Evolutionary conservation across 2,888 invertebrate genomes (phyloP).

Genomic region (Machimus rusticus): DNA sequence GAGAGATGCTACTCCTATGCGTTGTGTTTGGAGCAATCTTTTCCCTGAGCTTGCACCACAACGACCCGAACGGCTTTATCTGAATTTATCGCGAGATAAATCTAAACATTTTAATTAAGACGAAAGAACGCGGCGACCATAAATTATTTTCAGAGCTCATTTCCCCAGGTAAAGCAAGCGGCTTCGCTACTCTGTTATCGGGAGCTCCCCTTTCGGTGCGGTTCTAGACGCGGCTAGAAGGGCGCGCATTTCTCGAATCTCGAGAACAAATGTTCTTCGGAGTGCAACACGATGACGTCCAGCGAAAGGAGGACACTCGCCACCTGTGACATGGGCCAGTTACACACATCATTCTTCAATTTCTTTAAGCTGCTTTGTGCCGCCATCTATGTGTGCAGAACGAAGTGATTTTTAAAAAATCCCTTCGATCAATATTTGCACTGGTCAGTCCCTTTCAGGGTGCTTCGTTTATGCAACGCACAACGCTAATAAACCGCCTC

Average conservation of each 20-base stretch:
- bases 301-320: background rate
- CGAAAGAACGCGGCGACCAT: constrained; percentile 25
- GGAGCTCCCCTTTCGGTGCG: background rate
- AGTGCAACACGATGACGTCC: background rate
- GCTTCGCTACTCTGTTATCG: background rate
- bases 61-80: constrained; percentile 14
- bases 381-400: background rate
- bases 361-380: background rate
- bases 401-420: background rate
- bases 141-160: constrained; percentile 26
- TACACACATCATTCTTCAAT: background rate
- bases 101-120: constrained; percentile 33
- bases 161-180: background rate
- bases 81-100: constrained; percentile 28
- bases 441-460: background rate
- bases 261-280: background rate
- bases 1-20: background rate
- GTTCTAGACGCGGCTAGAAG: background rate
- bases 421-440: background rate
- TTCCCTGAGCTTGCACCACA: background rate
- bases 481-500: background rate
- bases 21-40: background rate
- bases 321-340: background rate
- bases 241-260: background rate
- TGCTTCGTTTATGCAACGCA: background rate